Evolutionary conservation across 1,140 invertebrate species (phyloP), one percentile per base, ranked within the genome.

Genomic region (Neodiprion lecontei): DNA sequence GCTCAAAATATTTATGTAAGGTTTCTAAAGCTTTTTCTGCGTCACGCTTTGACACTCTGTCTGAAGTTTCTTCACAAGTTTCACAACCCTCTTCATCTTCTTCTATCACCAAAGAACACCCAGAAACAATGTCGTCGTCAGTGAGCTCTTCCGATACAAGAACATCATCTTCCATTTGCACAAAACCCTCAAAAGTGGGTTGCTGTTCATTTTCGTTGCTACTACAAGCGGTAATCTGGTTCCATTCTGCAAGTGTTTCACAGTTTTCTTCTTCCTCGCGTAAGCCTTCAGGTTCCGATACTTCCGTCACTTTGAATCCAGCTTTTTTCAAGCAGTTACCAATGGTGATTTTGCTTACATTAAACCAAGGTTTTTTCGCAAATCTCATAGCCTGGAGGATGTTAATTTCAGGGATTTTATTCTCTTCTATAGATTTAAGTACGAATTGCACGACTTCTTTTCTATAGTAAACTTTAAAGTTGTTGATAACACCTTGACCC

Each of bases 401-500:
- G 50, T 70, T 76, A 50, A 71, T 75, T 40, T 72, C 65, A 8
- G 48, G 65, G 53, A 47, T 74, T n/a, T 9, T 72, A 28, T 50
- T 74, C 12, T 77, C 74, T 21, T 80, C 75, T 40, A 79, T 79
- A 61, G 74, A 75, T 73, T 47, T 72, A 72, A 75, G 61, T 77
- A 78, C 14, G 65, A 74, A 65, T 61, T 77, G 77, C 65, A 83
- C 74, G 70, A 82, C 76, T 70, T 74, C 73, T 9, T 78, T 65
- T 67, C 81, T 74, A 70, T 85, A 85, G 72, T 75, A 79, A 50
- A 72, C 73, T 79, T 87, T 86, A 67, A 86, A 80, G 72, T 82
- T 84, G 70, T 82, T 78, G 74, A 90, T 90, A 66, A 90, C 84
- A 17, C 86, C 86, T 80, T 87, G 85, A 80, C 90, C 87, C 76